Conservation (phyloP, 2,113 vertebrate genomes). For the Ailuropoda melanoleuca region DNA sequence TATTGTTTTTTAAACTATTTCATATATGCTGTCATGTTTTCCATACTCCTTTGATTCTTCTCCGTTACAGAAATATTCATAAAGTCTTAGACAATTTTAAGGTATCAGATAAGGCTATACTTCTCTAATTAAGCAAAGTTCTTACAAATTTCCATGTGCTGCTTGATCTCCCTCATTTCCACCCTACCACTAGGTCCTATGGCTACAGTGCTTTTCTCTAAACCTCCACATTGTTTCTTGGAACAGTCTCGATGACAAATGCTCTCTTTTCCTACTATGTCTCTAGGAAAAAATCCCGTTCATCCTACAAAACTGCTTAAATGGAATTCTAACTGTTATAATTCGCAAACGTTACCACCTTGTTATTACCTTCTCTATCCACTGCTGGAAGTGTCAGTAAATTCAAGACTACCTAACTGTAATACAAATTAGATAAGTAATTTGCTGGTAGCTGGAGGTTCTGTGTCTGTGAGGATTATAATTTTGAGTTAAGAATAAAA, state of each 20-base stretch:
- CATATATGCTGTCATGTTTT: neutral
- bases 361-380: neutral
- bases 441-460: neutral
- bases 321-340: neutral
- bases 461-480: neutral
- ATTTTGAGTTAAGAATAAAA: neutral
- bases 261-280: neutral
- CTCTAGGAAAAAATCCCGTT: neutral
- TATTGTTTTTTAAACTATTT: neutral
- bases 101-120: neutral
- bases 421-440: neutral
- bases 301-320: neutral
- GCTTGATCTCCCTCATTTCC: neutral
- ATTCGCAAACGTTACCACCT: neutral
- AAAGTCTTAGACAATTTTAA: neutral
- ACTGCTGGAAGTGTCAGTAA: neutral
- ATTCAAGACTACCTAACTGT: neutral
- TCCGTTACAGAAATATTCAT: neutral
- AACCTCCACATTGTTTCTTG: neutral
- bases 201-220: neutral
- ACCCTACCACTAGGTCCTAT: neutral
- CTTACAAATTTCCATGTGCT: neutral
- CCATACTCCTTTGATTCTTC: neutral
- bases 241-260: neutral
- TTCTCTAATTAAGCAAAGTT: neutral